Base-by-base conservation (phyloP, 2,797 vertebrate genomes). In the Luscinia megarhynchos region DNA sequence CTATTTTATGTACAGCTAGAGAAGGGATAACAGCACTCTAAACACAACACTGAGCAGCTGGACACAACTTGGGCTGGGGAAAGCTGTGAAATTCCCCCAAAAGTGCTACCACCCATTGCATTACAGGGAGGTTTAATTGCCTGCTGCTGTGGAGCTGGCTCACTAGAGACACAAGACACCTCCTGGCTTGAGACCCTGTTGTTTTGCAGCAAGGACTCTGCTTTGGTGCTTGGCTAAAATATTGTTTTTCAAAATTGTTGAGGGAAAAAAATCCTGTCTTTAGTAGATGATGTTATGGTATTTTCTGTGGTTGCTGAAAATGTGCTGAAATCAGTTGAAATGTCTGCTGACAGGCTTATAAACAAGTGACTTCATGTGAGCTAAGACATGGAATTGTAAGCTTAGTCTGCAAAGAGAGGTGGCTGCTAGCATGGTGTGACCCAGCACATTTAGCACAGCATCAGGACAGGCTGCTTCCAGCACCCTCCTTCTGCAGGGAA, bases 221-320 rank as follows among this genome's bases (percentile, higher is more conserved):
- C 38, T 82, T 84, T 94, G 55, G 68, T 72, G 77, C 87, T 62
- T 96, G 89, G 84, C 86, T 79, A 53, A 24, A 84, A 15, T 17
- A 34, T 11, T 66, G 48, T 83, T 94, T 97, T 90, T 72, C 81
- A 77, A 92, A 93, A 93, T 54, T 67, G 57, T 94, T 79, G 78
- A 7, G 45, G 67, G 36, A 12, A 48, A 55, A 95, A 90, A 80
- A 73, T 68, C 59, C 84, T 50, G 32, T 45, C 23, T 81, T 79
- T 62, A 84, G 86, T 74, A 84, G 26, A 38, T 64, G 8, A 84
- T 8, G 54, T 88, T 85, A 94, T 54, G 67, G 84, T 92, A 92
- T 92, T 87, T 96, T 91, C 87, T 91, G 57, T 13, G 73, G 54
- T 69, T 91, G 82, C 77, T 0, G 30, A 59, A 74, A 89, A 96